These are phyloP conservation scores for Raja brachyura DNA, from an alignment of 2,113 vertebrate species.

Conservation along the genomic window DNA sequence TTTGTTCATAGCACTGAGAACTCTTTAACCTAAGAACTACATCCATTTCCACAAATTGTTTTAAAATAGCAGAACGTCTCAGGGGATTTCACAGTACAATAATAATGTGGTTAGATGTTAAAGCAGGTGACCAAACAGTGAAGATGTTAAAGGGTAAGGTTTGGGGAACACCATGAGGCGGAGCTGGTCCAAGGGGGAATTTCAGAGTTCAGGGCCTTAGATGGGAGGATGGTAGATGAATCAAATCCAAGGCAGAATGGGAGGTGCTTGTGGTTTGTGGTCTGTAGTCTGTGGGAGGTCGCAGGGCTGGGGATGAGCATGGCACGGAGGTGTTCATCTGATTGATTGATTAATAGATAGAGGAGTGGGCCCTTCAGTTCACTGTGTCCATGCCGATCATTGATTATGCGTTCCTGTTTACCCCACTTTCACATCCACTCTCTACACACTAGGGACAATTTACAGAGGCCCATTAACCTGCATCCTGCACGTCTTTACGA, in stretches of 20 bases:
- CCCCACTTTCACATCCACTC: too few relatives aligned
- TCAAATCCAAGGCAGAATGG: background rate
- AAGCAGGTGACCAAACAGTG: background rate
- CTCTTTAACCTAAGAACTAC: conserved; percentile 39
- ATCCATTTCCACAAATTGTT: background rate
- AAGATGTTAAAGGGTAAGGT: conserved; percentile 41
- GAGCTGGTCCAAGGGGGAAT: background rate
- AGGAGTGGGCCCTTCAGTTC: too few relatives aligned
- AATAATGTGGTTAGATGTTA: background rate
- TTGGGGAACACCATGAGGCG: background rate
- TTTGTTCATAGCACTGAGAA: conserved; percentile 31
- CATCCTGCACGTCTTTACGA: too few relatives aligned
- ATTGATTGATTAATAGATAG: too few relatives aligned
- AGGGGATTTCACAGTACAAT: background rate
- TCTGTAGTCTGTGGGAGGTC: background rate
- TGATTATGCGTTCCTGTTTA: too few relatives aligned
- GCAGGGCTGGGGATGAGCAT: background rate
- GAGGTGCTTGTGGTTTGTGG: background rate
- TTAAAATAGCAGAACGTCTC: background rate
- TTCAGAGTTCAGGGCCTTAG: background rate
- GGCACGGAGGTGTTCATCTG: background rate
- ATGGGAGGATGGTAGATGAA: background rate
- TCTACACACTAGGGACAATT: too few relatives aligned
- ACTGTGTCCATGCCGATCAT: too few relatives aligned
- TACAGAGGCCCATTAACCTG: too few relatives aligned